phyloP scores from a whole-genome alignment of 2,888 invertebrate genomes.

The Belgica antarctica region DNA sequence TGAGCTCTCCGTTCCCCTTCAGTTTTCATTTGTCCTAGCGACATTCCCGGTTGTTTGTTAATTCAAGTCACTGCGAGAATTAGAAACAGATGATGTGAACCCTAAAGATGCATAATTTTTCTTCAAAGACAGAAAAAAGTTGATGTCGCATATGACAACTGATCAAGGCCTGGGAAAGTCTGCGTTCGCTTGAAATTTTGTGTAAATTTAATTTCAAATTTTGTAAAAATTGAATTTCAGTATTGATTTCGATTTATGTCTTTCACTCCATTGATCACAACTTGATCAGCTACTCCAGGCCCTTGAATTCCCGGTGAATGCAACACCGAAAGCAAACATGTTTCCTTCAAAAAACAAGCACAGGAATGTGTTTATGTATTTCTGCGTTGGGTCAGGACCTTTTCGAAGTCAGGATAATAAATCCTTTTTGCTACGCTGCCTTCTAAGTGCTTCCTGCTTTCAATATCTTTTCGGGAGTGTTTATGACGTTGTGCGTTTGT shows the following conservation, averaged over 20 bases:
- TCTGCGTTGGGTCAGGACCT: slow-evolving; percentile 6
- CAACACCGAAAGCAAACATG: neutral
- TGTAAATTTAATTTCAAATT: too few relatives aligned
- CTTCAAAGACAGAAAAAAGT: neutral
- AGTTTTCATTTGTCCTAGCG: too few relatives aligned
- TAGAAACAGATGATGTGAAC: slow-evolving; percentile 29
- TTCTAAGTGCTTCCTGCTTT: neutral
- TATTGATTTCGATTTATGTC: too few relatives aligned
- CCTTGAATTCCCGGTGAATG: neutral
- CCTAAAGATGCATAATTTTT: neutral
- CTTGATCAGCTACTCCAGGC: too few relatives aligned
- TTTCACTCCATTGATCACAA: too few relatives aligned
- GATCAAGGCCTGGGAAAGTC: too few relatives aligned
- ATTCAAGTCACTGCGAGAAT: slow-evolving; percentile 5
- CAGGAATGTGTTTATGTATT: neutral
- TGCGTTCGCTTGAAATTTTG: too few relatives aligned
- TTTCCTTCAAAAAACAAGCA: neutral
- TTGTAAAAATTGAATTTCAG: too few relatives aligned
- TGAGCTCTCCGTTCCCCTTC: neutral
- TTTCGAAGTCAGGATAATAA: neutral
- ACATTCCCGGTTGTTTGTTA: slow-evolving; percentile 29
- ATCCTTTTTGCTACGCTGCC: neutral
- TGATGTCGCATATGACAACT: slow-evolving; percentile 19
- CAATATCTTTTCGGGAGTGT: neutral
- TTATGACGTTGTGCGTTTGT: neutral